A percentile compares a stretch with the other conserved stretches of the same genome.
These are phyloP conservation scores for Mimumesa dahlbomi DNA, from an alignment of 2,888 invertebrate genomes.

Conservation along the genomic window DNA sequence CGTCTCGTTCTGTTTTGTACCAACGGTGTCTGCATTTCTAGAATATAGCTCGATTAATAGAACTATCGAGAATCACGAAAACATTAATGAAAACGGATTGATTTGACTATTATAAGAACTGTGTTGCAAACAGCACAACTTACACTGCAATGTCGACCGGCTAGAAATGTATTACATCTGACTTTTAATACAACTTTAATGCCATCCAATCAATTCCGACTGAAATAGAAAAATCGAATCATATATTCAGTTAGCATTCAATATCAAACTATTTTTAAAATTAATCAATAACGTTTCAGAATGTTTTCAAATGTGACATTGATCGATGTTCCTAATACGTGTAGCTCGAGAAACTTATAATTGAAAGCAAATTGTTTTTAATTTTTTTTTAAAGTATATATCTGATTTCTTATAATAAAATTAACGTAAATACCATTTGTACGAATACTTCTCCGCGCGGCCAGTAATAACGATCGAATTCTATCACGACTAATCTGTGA, in stretches of 20 bases:
- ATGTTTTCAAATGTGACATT: slow-evolving; percentile 24
- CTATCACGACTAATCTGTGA: slow-evolving; percentile 41
- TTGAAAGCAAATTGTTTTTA: slow-evolving; percentile 66
- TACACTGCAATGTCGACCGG: slow-evolving; percentile 18
- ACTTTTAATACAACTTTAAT: slow-evolving; percentile 27
- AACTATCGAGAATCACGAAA: slow-evolving; percentile 24
- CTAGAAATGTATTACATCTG: slow-evolving; percentile 21
- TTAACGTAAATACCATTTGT: slow-evolving; percentile 48
- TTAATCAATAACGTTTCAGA: slow-evolving; percentile 20
- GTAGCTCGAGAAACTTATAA: slow-evolving; percentile 61
- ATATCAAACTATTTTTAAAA: slow-evolving; percentile 32
- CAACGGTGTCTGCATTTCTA: slow-evolving; percentile 22
- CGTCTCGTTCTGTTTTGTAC: slow-evolving; percentile 42
- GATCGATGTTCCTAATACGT: slow-evolving; percentile 28
- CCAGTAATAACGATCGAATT: slow-evolving; percentile 40
- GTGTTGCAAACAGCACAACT: slow-evolving; percentile 23
- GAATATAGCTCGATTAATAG: slow-evolving; percentile 23
- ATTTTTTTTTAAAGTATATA: slow-evolving; percentile 50
- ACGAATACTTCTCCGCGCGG: slow-evolving; percentile 29
- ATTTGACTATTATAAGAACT: slow-evolving; percentile 18
- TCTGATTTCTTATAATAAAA: slow-evolving; percentile 41
- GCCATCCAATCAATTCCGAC: slow-evolving; percentile 52
- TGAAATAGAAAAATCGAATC: slow-evolving; percentile 47
- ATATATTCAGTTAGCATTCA: slow-evolving; percentile 44
- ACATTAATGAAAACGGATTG: slow-evolving; percentile 25